Evolutionary conservation across 2,113 vertebrate genomes (phyloP).

Genomic region (Capreolus pygargus): DNA sequence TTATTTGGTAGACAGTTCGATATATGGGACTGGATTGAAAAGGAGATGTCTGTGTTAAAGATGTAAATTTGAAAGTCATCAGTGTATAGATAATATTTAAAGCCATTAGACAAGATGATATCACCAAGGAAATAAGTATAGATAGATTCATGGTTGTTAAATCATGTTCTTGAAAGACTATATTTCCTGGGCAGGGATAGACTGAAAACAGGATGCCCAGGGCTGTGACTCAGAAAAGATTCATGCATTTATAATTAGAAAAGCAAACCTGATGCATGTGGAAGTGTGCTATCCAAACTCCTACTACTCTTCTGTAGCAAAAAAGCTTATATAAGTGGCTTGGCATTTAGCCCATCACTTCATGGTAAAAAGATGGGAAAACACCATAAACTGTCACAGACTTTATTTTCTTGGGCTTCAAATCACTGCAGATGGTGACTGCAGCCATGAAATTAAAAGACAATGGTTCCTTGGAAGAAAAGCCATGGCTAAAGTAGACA

Average conservation of each 20-base stretch:
- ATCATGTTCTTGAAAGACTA: constrained; percentile 10
- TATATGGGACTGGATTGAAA: not conserved
- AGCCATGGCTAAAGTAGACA: not conserved
- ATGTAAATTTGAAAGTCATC: constrained; percentile 9
- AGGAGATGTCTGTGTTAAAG: not conserved
- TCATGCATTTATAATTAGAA: not conserved
- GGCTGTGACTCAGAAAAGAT: not conserved
- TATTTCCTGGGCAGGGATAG: not conserved
- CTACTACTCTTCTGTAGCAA: not conserved
- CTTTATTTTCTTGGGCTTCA: not conserved
- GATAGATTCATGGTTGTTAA: constrained; percentile 20
- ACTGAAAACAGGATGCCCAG: not conserved
- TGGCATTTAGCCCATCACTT: not conserved
- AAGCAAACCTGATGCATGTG: not conserved
- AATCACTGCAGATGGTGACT: not conserved
- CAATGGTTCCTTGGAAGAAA: not conserved
- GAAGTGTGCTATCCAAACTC: not conserved
- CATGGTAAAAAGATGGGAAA: not conserved
- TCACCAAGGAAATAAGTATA: not conserved
- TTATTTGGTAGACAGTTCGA: not conserved
- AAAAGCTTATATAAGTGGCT: not conserved
- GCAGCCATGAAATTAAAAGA: not conserved
- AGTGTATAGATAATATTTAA: constrained; percentile 18
- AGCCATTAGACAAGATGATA: not conserved
- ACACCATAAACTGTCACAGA: not conserved